These are phyloP conservation scores for Acanthopagrus latus DNA, from an alignment of 2,797 vertebrate genomes.

Conservation along the genomic window DNA sequence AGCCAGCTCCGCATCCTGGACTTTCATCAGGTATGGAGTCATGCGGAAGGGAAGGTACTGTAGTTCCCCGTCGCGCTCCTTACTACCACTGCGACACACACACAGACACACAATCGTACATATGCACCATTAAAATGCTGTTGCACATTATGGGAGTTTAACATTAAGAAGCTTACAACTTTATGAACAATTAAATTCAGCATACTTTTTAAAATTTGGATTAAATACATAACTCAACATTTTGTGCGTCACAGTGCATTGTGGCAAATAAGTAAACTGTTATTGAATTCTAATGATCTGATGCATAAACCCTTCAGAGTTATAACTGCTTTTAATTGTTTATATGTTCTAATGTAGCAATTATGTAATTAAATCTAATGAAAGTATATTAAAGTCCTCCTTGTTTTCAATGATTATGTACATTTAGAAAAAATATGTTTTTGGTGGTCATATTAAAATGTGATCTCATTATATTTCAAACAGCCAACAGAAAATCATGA, in stretches of 20 bases:
- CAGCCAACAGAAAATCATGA: neutral
- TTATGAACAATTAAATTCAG: neutral
- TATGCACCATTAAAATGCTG: neutral
- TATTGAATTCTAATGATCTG: neutral
- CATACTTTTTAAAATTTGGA: neutral
- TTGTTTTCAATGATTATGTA: neutral
- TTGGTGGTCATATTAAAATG: too few species aligned
- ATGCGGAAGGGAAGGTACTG: conserved; percentile 95
- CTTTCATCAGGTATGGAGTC: conserved; percentile 96
- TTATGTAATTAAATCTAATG: neutral
- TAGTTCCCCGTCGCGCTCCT: conserved; percentile 85
- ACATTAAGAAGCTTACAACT: neutral
- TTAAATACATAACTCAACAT: neutral
- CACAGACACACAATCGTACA: neutral
- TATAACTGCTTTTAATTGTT: neutral
- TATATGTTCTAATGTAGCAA: neutral
- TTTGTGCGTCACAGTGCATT: neutral
- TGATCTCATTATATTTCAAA: neutral
- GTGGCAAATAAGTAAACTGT: too few species aligned
- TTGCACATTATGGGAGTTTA: neutral
- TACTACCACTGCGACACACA: conserved; percentile 85
- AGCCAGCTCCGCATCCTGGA: conserved; percentile 85
- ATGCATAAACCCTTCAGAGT: neutral
- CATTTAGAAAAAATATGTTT: neutral
- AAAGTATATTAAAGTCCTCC: neutral